Base-by-base conservation (phyloP, 2,888 invertebrate genomes). In the Platerodrilus igneus region DNA sequence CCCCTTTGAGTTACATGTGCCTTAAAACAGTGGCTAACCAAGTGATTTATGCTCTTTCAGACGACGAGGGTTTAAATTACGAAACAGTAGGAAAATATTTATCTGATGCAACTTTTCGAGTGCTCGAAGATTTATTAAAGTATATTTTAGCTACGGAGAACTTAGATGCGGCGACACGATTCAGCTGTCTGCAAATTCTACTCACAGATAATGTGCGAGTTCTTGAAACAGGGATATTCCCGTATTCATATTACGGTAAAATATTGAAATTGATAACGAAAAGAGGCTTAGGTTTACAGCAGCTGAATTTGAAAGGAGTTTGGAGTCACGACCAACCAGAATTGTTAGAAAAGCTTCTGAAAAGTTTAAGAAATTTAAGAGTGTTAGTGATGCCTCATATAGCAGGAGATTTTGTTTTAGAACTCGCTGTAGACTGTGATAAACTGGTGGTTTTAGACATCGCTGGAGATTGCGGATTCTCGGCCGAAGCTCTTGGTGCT, bases 241-340 rank as follows among this genome's bases (percentile, higher is more conserved):
- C 83, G 1, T 75, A 77, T 52, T 78, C 77, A n/a, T 83, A 80
- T 63, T 81, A 83, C 60, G 76, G 77, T 45, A 78, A 78, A 64
- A 78, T 83, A 52, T 67, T 83, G 54, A 76, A 79, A 63, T 74
- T 78, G 47, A 78, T 83, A 53, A 70, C 72, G 3, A 73, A 73
- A 13, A 79, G 79, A 63, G 83, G 83, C 4, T 73, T 69, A 4
- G 78, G 81, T 17, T 57, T 83, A 50, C 76, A 77, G 26, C 63
- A 66, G 31, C 72, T 83, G 33, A 82, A 83, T 64, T 66, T 83
- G 38, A 83, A 82, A 68, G 83, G 83, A 8, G 78, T 83, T 18
- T 83, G 83, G 83, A 78, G 80, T 23, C 78, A 80, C 62, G 82
- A 83, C 47, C 77, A 80, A 52, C 72, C 82, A 55, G 66, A 73